phyloP scores from a whole-genome alignment of 2,888 invertebrate genomes.

The Cerceris rybyensis region DNA sequence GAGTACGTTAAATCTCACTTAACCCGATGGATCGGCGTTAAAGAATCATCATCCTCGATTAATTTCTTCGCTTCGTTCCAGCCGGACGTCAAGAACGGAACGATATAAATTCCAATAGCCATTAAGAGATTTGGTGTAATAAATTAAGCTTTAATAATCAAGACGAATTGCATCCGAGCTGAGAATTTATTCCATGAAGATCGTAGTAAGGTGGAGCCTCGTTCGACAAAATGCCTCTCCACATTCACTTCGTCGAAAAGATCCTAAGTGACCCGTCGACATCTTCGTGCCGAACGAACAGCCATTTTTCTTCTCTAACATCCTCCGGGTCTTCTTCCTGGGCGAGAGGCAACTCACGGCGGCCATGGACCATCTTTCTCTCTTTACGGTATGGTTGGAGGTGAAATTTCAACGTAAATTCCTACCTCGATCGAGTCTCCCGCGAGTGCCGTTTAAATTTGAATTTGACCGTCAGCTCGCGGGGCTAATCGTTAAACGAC shows the following conservation, averaged over 20 bases:
- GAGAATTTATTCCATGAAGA: background rate
- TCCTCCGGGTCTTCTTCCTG: background rate
- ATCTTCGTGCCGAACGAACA: conserved; percentile 18
- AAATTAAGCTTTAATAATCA: too few species aligned
- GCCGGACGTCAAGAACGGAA: too few species aligned
- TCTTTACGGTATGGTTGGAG: conserved; percentile 18
- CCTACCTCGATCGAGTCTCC: conserved; percentile 50
- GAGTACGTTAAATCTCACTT: background rate
- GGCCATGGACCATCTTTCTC: conserved; percentile 15
- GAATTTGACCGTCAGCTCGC: conserved; percentile 66
- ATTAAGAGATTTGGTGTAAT: too few species aligned
- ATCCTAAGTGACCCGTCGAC: conserved; percentile 11
- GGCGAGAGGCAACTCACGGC: background rate
- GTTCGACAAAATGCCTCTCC: conserved; percentile 12
- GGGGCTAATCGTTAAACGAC: conserved; percentile 73
- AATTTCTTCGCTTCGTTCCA: background rate
- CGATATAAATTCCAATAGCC: too few species aligned
- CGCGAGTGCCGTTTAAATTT: conserved; percentile 70
- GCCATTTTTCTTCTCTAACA: conserved; percentile 6
- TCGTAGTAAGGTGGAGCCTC: background rate
- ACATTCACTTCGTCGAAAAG: conserved; percentile 23
- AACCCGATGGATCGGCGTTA: background rate
- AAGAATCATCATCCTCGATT: background rate
- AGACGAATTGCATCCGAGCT: background rate
- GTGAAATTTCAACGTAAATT: conserved; percentile 59